Conservation (phyloP, 1,140 invertebrate genomes). For the Araneus ventricosus region DNA sequence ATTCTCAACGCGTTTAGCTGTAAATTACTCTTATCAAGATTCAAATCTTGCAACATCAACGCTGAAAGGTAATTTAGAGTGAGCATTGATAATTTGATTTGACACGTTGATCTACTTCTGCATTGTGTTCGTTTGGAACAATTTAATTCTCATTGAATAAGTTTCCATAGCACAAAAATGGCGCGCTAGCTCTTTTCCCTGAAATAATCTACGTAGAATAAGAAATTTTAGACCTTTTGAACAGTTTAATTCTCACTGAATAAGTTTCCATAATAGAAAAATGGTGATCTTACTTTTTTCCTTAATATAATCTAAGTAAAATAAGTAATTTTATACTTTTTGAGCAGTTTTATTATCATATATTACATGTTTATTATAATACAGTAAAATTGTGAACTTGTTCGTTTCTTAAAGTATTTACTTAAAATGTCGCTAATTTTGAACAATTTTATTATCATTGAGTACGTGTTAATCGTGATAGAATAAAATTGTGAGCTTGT, state of each 20-base stretch:
- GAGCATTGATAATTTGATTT: not conserved
- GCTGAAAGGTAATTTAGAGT: constrained; percentile 17
- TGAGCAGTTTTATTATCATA: too few relatives aligned
- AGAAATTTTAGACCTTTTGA: too few relatives aligned
- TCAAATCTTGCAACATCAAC: not conserved
- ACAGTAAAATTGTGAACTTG: too few relatives aligned
- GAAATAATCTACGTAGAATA: not conserved
- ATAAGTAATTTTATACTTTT: too few relatives aligned
- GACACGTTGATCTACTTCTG: not conserved
- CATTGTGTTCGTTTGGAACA: not conserved
- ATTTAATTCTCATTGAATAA: not conserved
- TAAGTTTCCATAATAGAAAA: not conserved
- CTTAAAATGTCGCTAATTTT: too few relatives aligned
- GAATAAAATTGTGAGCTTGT: too few relatives aligned
- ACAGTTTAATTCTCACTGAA: not conserved
- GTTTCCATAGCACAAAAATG: not conserved
- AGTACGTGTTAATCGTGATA: too few relatives aligned
- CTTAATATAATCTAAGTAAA: not conserved
- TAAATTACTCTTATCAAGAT: constrained; percentile 16
- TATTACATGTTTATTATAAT: too few relatives aligned
- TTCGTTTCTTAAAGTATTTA: too few relatives aligned
- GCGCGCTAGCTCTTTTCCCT: not conserved
- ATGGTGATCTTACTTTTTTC: not conserved
- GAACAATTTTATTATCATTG: too few relatives aligned
- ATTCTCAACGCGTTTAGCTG: not conserved